Base-by-base conservation (phyloP, 2,888 invertebrate genomes). In the Portevinia maculata region DNA sequence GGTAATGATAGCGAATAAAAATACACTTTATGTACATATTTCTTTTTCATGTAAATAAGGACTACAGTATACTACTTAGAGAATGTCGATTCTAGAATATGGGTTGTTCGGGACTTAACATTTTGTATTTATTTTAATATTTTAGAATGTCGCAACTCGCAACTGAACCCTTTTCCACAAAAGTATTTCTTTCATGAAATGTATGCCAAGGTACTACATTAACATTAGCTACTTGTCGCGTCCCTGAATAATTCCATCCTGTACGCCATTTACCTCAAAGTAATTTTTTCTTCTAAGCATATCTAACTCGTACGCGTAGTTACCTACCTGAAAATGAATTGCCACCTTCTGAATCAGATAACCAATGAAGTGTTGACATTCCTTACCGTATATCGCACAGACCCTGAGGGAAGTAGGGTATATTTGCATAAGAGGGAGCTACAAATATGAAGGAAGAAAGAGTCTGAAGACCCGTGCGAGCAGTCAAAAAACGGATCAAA, bases 351-450 rank as follows among this genome's bases (percentile, higher is more conserved):
- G 55, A 34, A 70, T 64, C 76, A 76, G 81, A 81, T 81, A 81
- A 81, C 60, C 76, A 81, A 70, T 81, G 59, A 76, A 71, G 81
- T 70, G 70, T 71, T 81, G 64, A 70, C 46, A 76, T 65, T 41
- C 64, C 34, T 34, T 39, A 11, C 32, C 34, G 48, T 32, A 9
- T 52, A 59, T 48, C 46, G 13, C 17, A 30, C 7, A 15, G 30
- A 7, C 28, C 32, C 21, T 39, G 37, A 50, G 52, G 64, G 62
- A 64, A 53, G 60, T 64, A 76, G 76, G 74, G 59, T 37, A 62
- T 74, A 60, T 65, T 74, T 60, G 28, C 32, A 9, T 65, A 59
- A 44, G 37, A 52, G 52, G 48, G 34, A 28, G 30, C 19, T 37
- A 8, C 9, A 21, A 50, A 37, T n/a, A 46, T n/a, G 11, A 34